A percentile compares a stretch with the other conserved stretches of the same genome.
Evolutionary conservation across 2,888 invertebrate genomes (phyloP).

Genomic region (Himalopsyche japonica): DNA sequence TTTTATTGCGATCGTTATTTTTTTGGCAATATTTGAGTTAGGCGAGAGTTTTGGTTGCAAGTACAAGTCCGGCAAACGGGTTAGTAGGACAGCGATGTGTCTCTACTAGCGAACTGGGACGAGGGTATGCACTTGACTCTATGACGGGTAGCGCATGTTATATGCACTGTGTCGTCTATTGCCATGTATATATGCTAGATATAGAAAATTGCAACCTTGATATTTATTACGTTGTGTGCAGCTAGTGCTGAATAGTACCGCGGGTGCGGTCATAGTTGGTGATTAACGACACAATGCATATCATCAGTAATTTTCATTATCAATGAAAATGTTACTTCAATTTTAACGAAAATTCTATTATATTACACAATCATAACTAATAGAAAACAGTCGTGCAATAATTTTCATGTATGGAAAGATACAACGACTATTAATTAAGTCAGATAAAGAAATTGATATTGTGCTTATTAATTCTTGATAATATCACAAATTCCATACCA

Average conservation of each 20-base stretch:
- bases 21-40: background rate
- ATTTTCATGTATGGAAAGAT: too few relatives aligned
- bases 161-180: slow-evolving; percentile 1
- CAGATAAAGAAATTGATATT: too few relatives aligned
- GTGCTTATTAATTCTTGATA: too few relatives aligned
- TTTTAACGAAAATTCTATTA: too few relatives aligned
- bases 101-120: slow-evolving; percentile 18
- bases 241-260: background rate
- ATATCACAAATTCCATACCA: too few relatives aligned
- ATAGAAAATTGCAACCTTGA: background rate
- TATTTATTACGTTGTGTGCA: background rate
- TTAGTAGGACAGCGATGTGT: slow-evolving; percentile 12
- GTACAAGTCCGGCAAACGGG: background rate
- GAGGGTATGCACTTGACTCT: slow-evolving; percentile 36
- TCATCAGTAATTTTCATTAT: background rate
- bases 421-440: too few relatives aligned
- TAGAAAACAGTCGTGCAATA: too few relatives aligned
- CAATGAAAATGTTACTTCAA: too few relatives aligned
- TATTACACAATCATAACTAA: too few relatives aligned
- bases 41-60: background rate
- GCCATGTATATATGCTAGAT: slow-evolving; percentile 23
- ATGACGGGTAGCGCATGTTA: slow-evolving; percentile 3
- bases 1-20: background rate
- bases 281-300: background rate
- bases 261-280: background rate